Conservation (phyloP, 2,888 invertebrate species). For the Cataglyphis altisquamis region DNA sequence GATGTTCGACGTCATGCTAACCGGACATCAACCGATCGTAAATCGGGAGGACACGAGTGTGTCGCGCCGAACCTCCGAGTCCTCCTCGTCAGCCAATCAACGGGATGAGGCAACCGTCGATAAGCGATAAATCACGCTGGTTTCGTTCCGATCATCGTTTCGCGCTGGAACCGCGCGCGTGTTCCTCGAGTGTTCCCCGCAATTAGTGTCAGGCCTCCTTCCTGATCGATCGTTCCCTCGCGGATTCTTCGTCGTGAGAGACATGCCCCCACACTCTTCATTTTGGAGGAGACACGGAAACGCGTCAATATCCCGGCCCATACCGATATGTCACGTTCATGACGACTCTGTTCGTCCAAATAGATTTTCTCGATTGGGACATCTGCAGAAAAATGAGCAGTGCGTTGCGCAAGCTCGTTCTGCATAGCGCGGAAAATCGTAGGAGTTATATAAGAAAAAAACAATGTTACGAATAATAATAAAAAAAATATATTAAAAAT, state of each 20-base stretch:
- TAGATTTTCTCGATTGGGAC: slow-evolving; percentile 63
- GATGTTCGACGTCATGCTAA: slow-evolving; percentile 61
- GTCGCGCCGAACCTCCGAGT: slow-evolving; percentile 71
- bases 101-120: slow-evolving; percentile 75
- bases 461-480: slow-evolving; percentile 16
- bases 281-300: slow-evolving; percentile 50
- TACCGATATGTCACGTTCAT: slow-evolving; percentile 70
- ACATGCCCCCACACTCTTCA: slow-evolving; percentile 64
- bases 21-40: slow-evolving; percentile 70
- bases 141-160: slow-evolving; percentile 76
- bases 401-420: neutral
- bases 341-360: slow-evolving; percentile 77
- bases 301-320: slow-evolving; percentile 69
- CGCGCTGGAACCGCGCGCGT: slow-evolving; percentile 77
- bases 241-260: slow-evolving; percentile 74
- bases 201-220: slow-evolving; percentile 82
- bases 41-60: slow-evolving; percentile 76
- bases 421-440: neutral
- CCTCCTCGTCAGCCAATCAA: slow-evolving; percentile 79
- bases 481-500: neutral
- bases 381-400: slow-evolving; percentile 37
- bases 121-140: slow-evolving; percentile 81
- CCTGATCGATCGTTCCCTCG: slow-evolving; percentile 81
- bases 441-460: neutral
- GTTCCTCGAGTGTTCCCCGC: slow-evolving; percentile 80